Base-by-base conservation (phyloP, 2,113 vertebrate species). In the Pomatostomus ruficeps region DNA sequence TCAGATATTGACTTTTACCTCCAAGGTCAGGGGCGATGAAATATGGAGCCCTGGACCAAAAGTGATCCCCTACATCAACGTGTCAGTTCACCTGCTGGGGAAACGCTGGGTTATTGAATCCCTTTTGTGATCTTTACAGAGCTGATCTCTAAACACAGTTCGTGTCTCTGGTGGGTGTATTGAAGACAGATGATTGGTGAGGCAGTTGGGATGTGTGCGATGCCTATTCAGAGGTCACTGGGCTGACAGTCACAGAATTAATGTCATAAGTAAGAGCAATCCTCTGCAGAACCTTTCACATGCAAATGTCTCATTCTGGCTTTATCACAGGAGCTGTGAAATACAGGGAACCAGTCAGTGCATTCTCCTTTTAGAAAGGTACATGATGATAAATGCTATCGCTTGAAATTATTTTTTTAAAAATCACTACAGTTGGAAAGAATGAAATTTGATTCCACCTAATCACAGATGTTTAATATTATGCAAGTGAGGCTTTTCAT, bases 401-500 rank as follows among this genome's bases (percentile, higher is more conserved):
- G 43, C 23, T 71, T 75, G 72, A 92, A 90, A 86, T 86, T 67
- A 70, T 85, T 81, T 67, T 82, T 46, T 21, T 1, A 5, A 19
- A 79, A 80, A 52, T 57, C 54, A 19, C 29, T 90, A 5, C 29
- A 36, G 19, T 31, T 83, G 63, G 40, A 66, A 96, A 88, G 67
- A 95, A 94, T 74, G 83, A 88, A 46, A 85, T 74, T 57, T 92
- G 91, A 92, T 95, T 93, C 68, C 23, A 75, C 57, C 72, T 94
- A 55, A 77, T 86, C 49, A 68, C 52, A 57, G 61, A 12, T 49
- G 31, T 59, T 74, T 72, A 55, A 48, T 87, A 16, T 85, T 75
- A 66, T 58, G 40, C 24, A 66, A 83, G 54, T 43, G 36, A 59
- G 12, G 36, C 33, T 67, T 85, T 89, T 85, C 42, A 58, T 31